Evolutionary conservation across 2,113 vertebrate genomes (phyloP).

Genomic region (Phaethon lepturus): DNA sequence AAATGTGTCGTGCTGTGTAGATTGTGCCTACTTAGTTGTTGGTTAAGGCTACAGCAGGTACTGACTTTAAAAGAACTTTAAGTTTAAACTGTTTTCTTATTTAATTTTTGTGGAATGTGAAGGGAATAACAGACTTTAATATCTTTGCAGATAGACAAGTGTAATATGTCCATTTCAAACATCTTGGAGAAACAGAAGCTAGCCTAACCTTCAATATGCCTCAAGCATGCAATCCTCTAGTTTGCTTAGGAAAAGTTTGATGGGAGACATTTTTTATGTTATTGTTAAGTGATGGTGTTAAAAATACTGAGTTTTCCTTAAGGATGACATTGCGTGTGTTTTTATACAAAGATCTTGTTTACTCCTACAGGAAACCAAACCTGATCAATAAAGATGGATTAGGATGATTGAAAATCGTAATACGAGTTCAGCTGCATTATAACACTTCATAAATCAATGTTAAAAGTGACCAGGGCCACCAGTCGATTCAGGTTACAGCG

Average conservation of each 20-base stretch:
- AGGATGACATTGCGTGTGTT: not conserved
- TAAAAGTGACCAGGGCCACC: not conserved
- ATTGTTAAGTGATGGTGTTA: not conserved
- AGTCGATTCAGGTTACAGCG: not conserved
- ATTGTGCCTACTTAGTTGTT: constrained; percentile 23
- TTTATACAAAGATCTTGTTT: not conserved
- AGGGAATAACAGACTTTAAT: constrained; percentile 14
- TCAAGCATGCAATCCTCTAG: not conserved
- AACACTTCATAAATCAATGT: not conserved
- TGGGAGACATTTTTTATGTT: not conserved
- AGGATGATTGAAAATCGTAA: not conserved
- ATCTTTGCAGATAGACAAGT: constrained; percentile 12
- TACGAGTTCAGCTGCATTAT: not conserved
- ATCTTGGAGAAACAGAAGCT: not conserved
- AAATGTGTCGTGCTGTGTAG: not conserved
- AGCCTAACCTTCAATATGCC: not conserved
- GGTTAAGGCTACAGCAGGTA: constrained; percentile 9
- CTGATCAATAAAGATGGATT: constrained; percentile 4
- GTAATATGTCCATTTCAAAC: not conserved
- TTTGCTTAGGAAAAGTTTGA: not conserved
- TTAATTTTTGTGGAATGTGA: constrained; percentile 24
- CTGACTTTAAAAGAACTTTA: constrained; percentile 20
- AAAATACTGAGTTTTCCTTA: not conserved
- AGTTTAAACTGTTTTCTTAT: not conserved
- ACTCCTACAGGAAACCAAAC: not conserved